phyloP scores from a whole-genome alignment of 2,888 invertebrate genomes.

The Acleris literana region DNA sequence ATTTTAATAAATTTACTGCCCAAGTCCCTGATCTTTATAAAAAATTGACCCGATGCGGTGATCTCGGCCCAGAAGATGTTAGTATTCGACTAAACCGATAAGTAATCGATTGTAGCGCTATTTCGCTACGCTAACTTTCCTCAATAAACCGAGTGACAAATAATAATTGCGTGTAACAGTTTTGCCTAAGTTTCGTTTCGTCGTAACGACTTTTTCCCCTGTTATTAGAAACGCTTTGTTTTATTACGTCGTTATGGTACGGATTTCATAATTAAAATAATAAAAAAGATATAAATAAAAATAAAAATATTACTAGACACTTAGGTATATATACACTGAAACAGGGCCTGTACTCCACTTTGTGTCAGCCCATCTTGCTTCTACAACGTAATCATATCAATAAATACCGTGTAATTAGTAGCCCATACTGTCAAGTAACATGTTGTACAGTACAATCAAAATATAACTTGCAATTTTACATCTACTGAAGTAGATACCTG shows the following conservation, averaged over 20 bases:
- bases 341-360: too few species aligned
- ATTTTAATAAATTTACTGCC: slow-evolving; percentile 3
- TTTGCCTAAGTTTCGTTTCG: slow-evolving; percentile 24
- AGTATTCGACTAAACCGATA: slow-evolving; percentile 10
- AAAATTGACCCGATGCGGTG: too few species aligned
- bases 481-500: too few species aligned
- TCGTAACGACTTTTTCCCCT: slow-evolving; percentile 18
- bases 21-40: too few species aligned
- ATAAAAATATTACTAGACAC: neutral
- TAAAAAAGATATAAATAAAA: slow-evolving; percentile 12
- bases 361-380: too few species aligned
- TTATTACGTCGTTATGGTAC: slow-evolving; percentile 20
- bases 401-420: too few species aligned
- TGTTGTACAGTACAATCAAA: too few species aligned
- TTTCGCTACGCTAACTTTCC: slow-evolving; percentile 32
- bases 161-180: slow-evolving; percentile 20
- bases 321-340: too few species aligned
- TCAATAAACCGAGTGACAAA: slow-evolving; percentile 28
- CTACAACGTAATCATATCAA: too few species aligned
- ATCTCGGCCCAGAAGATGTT: too few species aligned
- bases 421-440: too few species aligned
- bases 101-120: slow-evolving; percentile 14
- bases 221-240: slow-evolving; percentile 34
- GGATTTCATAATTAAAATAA: slow-evolving; percentile 21
- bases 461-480: too few species aligned